These are phyloP conservation scores for Zele albiditarsus DNA, from an alignment of 2,888 invertebrate genomes.

Conservation along the genomic window DNA sequence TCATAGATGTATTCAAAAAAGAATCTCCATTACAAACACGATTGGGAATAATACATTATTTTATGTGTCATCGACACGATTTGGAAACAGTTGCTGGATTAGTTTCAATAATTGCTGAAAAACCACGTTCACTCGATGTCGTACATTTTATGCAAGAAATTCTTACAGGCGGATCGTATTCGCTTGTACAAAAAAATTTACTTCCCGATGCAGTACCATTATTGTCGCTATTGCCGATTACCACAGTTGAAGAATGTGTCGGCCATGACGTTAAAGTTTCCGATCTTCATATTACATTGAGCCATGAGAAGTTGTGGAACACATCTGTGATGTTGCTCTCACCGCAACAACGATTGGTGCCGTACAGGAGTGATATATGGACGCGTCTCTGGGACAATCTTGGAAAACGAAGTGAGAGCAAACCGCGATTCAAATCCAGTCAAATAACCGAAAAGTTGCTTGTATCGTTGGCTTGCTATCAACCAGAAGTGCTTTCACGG, in stretches of 20 bases:
- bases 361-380: constrained; percentile 88
- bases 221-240: constrained; percentile 82
- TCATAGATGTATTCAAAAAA: constrained; percentile 81
- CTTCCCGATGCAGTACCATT: constrained; percentile 82
- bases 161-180: constrained; percentile 83
- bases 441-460: constrained; percentile 86
- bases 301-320: constrained; percentile 86
- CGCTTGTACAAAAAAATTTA: constrained; percentile 81
- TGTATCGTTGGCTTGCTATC: constrained; percentile 88
- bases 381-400: constrained; percentile 86
- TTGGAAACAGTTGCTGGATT: constrained; percentile 83
- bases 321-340: constrained; percentile 88
- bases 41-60: constrained; percentile 87
- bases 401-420: constrained; percentile 77
- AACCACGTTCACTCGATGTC: constrained; percentile 78
- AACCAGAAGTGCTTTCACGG: constrained; percentile 89
- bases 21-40: constrained; percentile 82
- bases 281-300: constrained; percentile 78
- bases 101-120: constrained; percentile 77
- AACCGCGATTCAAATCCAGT: constrained; percentile 79
- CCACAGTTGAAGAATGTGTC: constrained; percentile 77
- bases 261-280: constrained; percentile 79
- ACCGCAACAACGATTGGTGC: constrained; percentile 88
- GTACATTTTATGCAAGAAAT: constrained; percentile 86
- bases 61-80: constrained; percentile 85